Evolutionary conservation across 2,797 vertebrate species (phyloP).

Genomic region (Smutsia gigantea): DNA sequence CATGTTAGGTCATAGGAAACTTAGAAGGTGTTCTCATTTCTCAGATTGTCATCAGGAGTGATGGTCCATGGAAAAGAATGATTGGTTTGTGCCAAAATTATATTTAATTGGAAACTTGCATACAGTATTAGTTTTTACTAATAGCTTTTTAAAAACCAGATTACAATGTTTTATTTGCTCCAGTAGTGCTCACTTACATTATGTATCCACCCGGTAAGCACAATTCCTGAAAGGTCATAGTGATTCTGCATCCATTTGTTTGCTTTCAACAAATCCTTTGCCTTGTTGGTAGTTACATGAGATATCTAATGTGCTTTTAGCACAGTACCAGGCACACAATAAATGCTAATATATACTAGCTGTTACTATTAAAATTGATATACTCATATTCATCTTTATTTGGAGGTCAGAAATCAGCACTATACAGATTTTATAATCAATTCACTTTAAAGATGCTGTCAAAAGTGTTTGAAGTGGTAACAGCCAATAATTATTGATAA

Average conservation of each 20-base stretch:
- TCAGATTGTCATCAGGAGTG: neutral
- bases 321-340: neutral
- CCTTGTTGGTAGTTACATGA: conserved; percentile 11
- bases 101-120: conserved; percentile 42
- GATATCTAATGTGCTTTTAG: conserved; percentile 1
- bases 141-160: conserved; percentile 2
- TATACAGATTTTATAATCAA: conserved; percentile 1
- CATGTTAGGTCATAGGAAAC: neutral
- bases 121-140: conserved; percentile 25
- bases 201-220: neutral
- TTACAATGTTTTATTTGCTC: conserved; percentile 50
- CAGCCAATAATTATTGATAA: conserved; percentile 38
- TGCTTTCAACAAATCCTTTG: conserved; percentile 44
- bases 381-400: neutral
- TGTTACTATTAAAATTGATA: conserved; percentile 39
- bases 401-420: conserved; percentile 14
- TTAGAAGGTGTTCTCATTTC: neutral
- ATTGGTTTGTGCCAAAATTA: neutral
- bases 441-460: conserved; percentile 11
- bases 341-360: conserved; percentile 35
- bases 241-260: neutral
- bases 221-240: conserved; percentile 38
- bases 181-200: neutral
- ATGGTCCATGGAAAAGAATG: conserved; percentile 10
- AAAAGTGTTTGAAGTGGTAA: conserved; percentile 36